Base-by-base conservation (phyloP, 2,888 invertebrate species). In the Eupithecia exiguata region DNA sequence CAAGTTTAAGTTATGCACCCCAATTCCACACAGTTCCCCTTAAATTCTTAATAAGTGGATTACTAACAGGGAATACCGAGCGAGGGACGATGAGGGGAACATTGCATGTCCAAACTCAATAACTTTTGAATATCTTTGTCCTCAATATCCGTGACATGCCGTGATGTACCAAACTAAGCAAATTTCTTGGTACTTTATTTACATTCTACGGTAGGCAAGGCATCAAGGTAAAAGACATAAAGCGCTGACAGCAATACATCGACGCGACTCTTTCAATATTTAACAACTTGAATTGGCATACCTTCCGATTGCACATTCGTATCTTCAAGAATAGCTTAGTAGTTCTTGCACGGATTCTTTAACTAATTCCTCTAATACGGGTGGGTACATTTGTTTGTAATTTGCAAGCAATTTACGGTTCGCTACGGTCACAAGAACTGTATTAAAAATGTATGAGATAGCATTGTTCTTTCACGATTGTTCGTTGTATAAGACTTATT, bases 381-480 rank as follows among this genome's bases (percentile, higher is more conserved):
- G 77, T 80, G 69, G 78, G 58, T 72, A 38, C 63, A 65, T 82
- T 85, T 81, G 83, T 83, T 80, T 78, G 80, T 79, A 69, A 75
- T 76, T 75, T 76, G 69, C 71, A 81, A 81, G 79, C 81, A 80
- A 81, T 81, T 81, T 80, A 82, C 82, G 83, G 81, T 86, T 84
- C 84, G 82, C 82, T 82, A 86, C 84, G 84, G 82, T 82, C 79
- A 82, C 85, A 88, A 87, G 86, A 87, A 87, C 83, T 80, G 77
- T 82, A 87, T 88, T 88, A 86, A 87, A 72, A 86, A 89, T 88
- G 87, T 84, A 89, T 89, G 88, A 87, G 87, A 87, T 82, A 79
- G 79, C 85, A 88, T 90, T 89, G 88, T 90, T 87, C 82, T 76
- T 77, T 78, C 80, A 76, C 79, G 81, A 87, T 88, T 87, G 86